Base-by-base conservation (phyloP, 1,140 invertebrate genomes). In the Ceratitis capitata region DNA sequence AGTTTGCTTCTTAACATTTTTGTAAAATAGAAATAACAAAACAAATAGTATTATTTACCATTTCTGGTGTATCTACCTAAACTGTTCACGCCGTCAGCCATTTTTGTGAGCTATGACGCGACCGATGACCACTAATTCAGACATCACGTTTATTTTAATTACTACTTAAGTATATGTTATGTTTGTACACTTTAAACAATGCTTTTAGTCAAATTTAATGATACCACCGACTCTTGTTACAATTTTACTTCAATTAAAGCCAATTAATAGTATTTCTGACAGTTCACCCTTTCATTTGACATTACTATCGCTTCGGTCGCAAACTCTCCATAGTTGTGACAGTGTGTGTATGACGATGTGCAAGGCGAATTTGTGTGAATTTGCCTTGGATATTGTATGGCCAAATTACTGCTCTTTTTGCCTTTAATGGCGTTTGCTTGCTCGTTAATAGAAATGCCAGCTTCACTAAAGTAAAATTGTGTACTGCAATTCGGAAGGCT, bases 211-310 rank as follows among this genome's bases (percentile, higher is more conserved):
- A 39, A 69, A 12, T 78, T 78, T 35, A 45, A 26, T 14, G n/a
- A n/a, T 10, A 45, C 5, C 6, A 45, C 7, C 7, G 45, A 35
- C 10, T 78, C 12, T 64, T 78, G 42, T 23, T 9, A 78, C 69
- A 45, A 61, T 45, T 78, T 78, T 78, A 45, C 39, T 78, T 42
- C 42, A 78, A 78, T 78, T 78, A 78, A 42, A 78, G 45, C 39
- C 45, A 78, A 78, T 78, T 78, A 47, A 78, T 45, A 42, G 39
- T 45, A 45, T 42, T 78, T 78, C 69, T 78, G 19, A n/a, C 69
- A 45, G 35, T 14, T 1, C 58, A 12, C 69, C 23, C 35, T 12
- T 10, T 12, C 12, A 45, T 47, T 78, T 78, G 29, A 69, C 61
- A 3, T 78, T n/a, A 39, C 39, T 39, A n/a, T 45, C n/a, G n/a